Evolutionary conservation across 2,797 vertebrate species (phyloP).

Genomic region (Sebastes hubbsi): DNA sequence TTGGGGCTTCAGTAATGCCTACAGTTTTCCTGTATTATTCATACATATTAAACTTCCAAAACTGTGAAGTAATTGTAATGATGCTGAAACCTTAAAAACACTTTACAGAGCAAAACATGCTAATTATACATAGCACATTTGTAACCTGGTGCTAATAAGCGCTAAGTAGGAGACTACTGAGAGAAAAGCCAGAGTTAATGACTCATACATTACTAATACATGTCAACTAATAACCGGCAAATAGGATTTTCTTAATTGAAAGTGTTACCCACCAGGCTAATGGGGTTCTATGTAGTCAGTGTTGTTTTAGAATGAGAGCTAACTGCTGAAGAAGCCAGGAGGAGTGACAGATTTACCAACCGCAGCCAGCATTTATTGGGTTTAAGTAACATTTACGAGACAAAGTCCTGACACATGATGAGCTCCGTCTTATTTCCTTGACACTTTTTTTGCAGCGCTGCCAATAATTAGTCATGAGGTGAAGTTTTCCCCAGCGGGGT

Average conservation of each 20-base stretch:
- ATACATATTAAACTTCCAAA: slow-evolving; percentile 1
- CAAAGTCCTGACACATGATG: slow-evolving; percentile 19
- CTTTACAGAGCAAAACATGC: not conserved
- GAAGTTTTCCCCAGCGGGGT: slow-evolving; percentile 48
- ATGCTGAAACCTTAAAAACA: not conserved
- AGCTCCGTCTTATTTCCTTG: slow-evolving; percentile 5
- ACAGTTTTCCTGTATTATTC: not conserved
- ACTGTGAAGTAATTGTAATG: not conserved
- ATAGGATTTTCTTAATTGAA: slow-evolving; percentile 48
- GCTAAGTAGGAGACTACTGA: not conserved
- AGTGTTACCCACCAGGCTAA: slow-evolving; percentile 6
- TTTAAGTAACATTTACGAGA: slow-evolving; percentile 25
- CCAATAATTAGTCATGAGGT: slow-evolving; percentile 30
- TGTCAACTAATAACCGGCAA: slow-evolving; percentile 34
- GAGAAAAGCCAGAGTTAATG: slow-evolving; percentile 27
- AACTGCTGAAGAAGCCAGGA: not conserved
- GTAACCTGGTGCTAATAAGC: slow-evolving; percentile 9
- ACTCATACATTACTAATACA: slow-evolving; percentile 24
- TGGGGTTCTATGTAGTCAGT: not conserved
- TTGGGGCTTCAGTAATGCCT: not conserved
- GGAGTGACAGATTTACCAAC: slow-evolving; percentile 16
- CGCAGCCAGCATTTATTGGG: slow-evolving; percentile 5
- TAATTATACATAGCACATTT: not conserved
- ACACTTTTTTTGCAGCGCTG: slow-evolving; percentile 7
- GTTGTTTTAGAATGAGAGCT: not conserved